Evolutionary conservation across 2,888 invertebrate genomes (phyloP).

Genomic region (Drosophila heteroneura): DNA sequence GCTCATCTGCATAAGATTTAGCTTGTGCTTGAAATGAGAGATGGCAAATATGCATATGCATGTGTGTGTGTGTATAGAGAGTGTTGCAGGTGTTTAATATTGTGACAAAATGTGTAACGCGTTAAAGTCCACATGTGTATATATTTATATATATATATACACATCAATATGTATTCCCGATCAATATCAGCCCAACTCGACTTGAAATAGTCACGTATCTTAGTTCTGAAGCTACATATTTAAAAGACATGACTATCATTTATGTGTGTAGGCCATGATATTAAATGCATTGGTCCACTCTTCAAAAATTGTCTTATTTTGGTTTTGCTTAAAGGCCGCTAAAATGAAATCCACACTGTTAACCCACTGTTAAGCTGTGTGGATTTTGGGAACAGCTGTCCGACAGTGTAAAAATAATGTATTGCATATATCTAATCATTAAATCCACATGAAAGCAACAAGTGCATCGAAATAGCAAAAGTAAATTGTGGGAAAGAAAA

Average conservation of each 20-base stretch:
- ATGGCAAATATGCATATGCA: neutral
- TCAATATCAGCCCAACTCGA: neutral
- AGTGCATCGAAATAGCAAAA: no score
- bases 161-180: neutral
- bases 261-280: neutral
- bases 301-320: neutral
- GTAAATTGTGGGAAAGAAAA: no score
- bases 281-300: neutral
- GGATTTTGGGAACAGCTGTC: no score
- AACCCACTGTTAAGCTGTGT: no score
- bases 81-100: neutral
- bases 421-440: no score
- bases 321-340: no score
- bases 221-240: neutral
- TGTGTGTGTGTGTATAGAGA: neutral
- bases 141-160: neutral
- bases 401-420: no score
- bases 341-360: no score
- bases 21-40: constrained; percentile 3
- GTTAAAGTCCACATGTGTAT: neutral
- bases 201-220: neutral
- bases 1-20: neutral
- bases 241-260: neutral
- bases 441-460: no score
- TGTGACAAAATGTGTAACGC: constrained; percentile 1